Evolutionary conservation across 2,888 invertebrate species (phyloP).

Genomic region (Gortyna flavago): DNA sequence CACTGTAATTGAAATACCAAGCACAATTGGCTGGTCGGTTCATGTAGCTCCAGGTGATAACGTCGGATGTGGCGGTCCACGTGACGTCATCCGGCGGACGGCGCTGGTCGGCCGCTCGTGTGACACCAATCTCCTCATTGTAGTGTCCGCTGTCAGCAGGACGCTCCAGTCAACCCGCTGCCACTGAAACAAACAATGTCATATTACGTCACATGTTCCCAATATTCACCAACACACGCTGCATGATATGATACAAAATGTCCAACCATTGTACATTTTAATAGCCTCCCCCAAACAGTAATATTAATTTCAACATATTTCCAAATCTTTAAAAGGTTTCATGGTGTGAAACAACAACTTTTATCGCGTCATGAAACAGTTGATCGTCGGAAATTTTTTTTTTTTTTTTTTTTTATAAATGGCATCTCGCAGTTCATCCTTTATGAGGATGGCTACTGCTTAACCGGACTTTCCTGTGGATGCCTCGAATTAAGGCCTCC

Average conservation of each 20-base stretch:
- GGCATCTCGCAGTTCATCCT: too few relatives aligned
- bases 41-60: conserved; percentile 72
- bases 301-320: conserved; percentile 24
- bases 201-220: conserved; percentile 55
- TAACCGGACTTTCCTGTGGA: too few relatives aligned
- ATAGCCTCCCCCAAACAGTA: conserved; percentile 25
- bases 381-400: conserved; percentile 29
- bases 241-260: conserved; percentile 32
- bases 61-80: conserved; percentile 82
- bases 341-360: conserved; percentile 34
- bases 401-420: too few relatives aligned
- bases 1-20: conserved; percentile 55
- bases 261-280: conserved; percentile 48
- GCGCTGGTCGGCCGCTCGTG: conserved; percentile 74
- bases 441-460: too few relatives aligned
- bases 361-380: conserved; percentile 29
- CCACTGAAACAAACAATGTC: conserved; percentile 63
- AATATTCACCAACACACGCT: conserved; percentile 46
- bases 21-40: conserved; percentile 56
- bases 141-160: conserved; percentile 64
- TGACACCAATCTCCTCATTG: conserved; percentile 82
- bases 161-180: conserved; percentile 61
- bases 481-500: too few relatives aligned
- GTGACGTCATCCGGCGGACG: conserved; percentile 82
- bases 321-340: conserved; percentile 31